These are phyloP conservation scores for Acropora yongei DNA, from an alignment of 64 coral and sea anemone species.

Conservation along the genomic window DNA sequence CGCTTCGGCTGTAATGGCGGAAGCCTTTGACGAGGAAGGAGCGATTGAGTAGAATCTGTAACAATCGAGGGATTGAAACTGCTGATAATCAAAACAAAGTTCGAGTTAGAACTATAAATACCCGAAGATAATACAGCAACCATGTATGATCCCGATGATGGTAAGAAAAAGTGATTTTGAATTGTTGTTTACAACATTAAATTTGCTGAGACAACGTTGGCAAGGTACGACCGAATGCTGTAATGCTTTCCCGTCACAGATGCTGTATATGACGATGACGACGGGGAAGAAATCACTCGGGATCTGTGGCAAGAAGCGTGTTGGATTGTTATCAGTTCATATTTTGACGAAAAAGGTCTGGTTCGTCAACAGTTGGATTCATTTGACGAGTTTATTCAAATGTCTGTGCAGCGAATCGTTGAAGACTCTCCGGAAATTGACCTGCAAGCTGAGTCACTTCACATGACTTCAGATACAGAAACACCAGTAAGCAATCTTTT, in stretches of 20 bases:
- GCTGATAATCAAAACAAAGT: neutral
- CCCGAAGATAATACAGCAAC: conserved; percentile 7
- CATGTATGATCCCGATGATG: conserved; percentile 98
- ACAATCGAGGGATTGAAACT: conserved; percentile 46
- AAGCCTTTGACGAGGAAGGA: neutral
- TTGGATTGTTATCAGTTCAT: conserved; percentile 99
- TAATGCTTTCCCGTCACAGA: conserved; percentile 50
- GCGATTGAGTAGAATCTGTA: conserved; percentile 9
- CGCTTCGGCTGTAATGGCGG: conserved; percentile 87
- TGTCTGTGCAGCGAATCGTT: conserved; percentile 99
- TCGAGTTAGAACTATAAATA: neutral
- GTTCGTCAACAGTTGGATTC: conserved; percentile 97
- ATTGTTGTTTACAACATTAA: neutral
- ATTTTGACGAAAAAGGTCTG: conserved; percentile 99
- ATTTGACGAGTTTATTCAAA: conserved; percentile 99
- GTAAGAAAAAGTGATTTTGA: conserved; percentile 50
- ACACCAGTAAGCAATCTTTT: conserved; percentile 73
- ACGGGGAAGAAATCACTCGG: conserved; percentile 95
- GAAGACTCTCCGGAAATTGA: conserved; percentile 99
- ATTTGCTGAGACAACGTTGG: too few species aligned
- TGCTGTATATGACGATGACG: conserved; percentile 88
- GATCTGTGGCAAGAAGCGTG: conserved; percentile 99
- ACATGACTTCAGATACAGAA: conserved; percentile 99
- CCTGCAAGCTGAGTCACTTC: conserved; percentile 96
- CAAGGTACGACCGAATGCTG: neutral